phyloP scores from a whole-genome alignment of 2,888 invertebrate species.

The Allacma fusca region DNA sequence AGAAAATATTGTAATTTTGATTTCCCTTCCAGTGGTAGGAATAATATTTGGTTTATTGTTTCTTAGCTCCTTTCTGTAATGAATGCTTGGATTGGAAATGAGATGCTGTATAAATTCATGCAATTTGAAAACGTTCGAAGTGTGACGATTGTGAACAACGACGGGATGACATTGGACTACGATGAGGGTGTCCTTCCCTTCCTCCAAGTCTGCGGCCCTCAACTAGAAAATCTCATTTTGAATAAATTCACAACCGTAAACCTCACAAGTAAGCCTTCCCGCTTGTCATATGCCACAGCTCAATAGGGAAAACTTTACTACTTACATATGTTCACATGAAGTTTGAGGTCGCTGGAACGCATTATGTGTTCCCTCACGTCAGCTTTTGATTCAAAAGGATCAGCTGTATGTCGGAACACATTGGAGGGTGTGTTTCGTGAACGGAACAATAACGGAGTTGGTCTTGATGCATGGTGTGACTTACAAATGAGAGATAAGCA shows the following conservation, averaged over 20 bases:
- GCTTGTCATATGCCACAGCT: conserved; percentile 14
- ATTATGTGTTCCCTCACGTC: not conserved
- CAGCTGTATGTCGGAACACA: not conserved
- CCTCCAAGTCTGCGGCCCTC: conserved; percentile 62
- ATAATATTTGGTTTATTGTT: no score
- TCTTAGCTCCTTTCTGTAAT: conserved; percentile 60
- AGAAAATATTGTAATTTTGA: no score
- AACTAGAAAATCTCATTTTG: conserved; percentile 63
- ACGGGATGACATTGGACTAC: conserved; percentile 63
- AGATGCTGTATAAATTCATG: conserved; percentile 62
- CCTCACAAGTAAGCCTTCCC: conserved; percentile 61
- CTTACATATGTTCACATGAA: not conserved
- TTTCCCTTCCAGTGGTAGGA: no score
- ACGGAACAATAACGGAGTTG: not conserved
- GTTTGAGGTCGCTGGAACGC: no score
- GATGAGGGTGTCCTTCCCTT: conserved; percentile 63
- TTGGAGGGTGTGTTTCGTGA: not conserved
- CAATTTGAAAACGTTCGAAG: conserved; percentile 57
- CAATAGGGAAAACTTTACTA: not conserved
- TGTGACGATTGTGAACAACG: conserved; percentile 61
- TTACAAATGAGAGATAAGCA: conserved; percentile 14
- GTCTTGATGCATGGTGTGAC: not conserved
- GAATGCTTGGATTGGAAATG: conserved; percentile 62
- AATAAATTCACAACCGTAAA: conserved; percentile 62
- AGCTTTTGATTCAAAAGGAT: not conserved